Percentiles rank a stretch among this genome's conserved stretches.
phyloP scores from a whole-genome alignment of 2,797 vertebrate genomes.

The Danio albolineatus region DNA sequence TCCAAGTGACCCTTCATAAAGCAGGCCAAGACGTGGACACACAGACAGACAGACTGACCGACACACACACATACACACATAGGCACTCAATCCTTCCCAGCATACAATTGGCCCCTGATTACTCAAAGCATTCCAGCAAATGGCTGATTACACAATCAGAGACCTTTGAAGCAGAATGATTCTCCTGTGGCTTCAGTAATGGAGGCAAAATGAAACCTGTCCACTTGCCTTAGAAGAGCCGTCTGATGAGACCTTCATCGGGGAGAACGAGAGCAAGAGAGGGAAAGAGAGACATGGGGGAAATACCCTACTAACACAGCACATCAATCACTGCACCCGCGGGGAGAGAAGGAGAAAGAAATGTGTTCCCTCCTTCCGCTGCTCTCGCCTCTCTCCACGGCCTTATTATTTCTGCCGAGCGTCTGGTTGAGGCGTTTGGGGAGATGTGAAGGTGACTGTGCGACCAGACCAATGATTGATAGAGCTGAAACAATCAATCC shows the following conservation, averaged over 20 bases:
- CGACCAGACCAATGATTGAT: slow-evolving; percentile 46
- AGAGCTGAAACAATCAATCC: slow-evolving; percentile 52
- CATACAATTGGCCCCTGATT: slow-evolving; percentile 62
- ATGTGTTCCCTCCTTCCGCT: slow-evolving; percentile 15
- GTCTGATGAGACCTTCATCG: slow-evolving; percentile 73
- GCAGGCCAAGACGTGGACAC: slow-evolving; percentile 15
- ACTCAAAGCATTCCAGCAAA: slow-evolving; percentile 67
- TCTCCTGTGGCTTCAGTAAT: slow-evolving; percentile 73
- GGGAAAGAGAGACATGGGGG: slow-evolving; percentile 46
- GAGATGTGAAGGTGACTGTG: slow-evolving; percentile 51
- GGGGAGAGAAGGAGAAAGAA: slow-evolving; percentile 54
- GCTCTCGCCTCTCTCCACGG: slow-evolving; percentile 40
- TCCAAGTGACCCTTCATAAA: slow-evolving; percentile 6
- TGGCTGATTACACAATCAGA: slow-evolving; percentile 76
- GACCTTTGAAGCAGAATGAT: slow-evolving; percentile 72
- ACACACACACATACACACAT: neutral
- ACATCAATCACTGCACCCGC: slow-evolving; percentile 60
- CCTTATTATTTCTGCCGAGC: slow-evolving; percentile 57
- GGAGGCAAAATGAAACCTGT: slow-evolving; percentile 73
- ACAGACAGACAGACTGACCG: slow-evolving; percentile 4
- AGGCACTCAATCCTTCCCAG: slow-evolving; percentile 59
- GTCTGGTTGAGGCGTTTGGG: slow-evolving; percentile 51
- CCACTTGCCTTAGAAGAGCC: slow-evolving; percentile 68
- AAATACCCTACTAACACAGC: slow-evolving; percentile 56
- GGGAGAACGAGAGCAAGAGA: slow-evolving; percentile 44